Conservation (phyloP, 1,140 invertebrate genomes). For the Trachelipus rathkii region DNA sequence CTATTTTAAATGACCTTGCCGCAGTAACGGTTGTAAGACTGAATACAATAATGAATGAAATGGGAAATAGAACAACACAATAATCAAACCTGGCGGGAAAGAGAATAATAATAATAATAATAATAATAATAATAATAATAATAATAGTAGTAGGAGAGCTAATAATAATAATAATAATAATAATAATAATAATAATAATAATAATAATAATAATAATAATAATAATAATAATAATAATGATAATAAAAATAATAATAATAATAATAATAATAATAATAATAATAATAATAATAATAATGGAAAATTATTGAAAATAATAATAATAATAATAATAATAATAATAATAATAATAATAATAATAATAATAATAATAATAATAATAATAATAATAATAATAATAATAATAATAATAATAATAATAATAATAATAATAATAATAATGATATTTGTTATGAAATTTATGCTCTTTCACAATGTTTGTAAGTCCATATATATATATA, state of each 20-base stretch:
- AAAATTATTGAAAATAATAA: neutral
- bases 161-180: neutral
- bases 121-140: conserved; percentile 13
- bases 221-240: too few relatives aligned
- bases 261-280: too few relatives aligned
- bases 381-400: neutral
- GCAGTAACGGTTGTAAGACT: neutral
- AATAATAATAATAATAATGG: neutral
- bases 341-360: neutral
- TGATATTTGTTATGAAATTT: too few relatives aligned
- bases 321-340: neutral
- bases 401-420: neutral
- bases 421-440: neutral
- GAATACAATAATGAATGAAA: neutral
- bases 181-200: too few relatives aligned
- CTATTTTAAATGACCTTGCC: neutral
- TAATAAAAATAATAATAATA: neutral
- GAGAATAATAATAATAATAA: too few relatives aligned
- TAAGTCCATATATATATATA: too few relatives aligned
- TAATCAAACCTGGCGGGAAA: neutral
- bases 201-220: neutral
- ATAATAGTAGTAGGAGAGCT: too few relatives aligned
- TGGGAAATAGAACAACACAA: neutral
- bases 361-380: neutral
- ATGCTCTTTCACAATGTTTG: too few relatives aligned